Conservation (phyloP, 2,113 vertebrate species). For the Scatophagus argus region DNA sequence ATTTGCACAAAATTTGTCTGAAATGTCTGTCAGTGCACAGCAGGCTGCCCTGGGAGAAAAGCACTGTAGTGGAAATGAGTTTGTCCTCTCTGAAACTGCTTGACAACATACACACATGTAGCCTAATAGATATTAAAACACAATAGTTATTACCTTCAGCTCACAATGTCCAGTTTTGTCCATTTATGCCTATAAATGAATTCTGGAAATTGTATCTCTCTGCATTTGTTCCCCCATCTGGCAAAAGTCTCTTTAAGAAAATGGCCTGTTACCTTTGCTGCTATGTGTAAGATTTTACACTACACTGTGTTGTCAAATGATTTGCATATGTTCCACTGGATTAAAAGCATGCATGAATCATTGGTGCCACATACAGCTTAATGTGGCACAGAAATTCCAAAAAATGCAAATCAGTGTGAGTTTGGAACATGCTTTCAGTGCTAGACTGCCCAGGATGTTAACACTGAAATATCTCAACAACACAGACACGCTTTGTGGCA, state of each 20-base stretch:
- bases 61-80: constrained; percentile 35
- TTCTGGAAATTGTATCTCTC: not conserved
- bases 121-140: not conserved
- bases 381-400: constrained; percentile 31
- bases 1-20: constrained; percentile 45
- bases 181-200: not conserved
- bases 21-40: constrained; percentile 30
- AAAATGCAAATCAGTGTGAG: constrained; percentile 41
- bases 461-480: not conserved
- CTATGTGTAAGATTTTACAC: constrained; percentile 9
- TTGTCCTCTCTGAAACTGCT: constrained; percentile 33
- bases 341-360: constrained; percentile 60
- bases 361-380: constrained; percentile 29
- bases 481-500: not conserved
- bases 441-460: too few species aligned
- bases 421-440: constrained; percentile 2
- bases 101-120: constrained; percentile 5
- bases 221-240: not conserved
- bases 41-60: constrained; percentile 40
- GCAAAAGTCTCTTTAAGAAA: constrained; percentile 12
- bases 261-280: not conserved
- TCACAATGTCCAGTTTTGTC: not conserved
- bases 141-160: not conserved
- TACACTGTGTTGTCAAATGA: constrained; percentile 29
- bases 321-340: constrained; percentile 60